Percentiles rank a stretch among this genome's conserved stretches.
Evolutionary conservation across 2,888 invertebrate species (phyloP).

Genomic region (Eilema depressum): DNA sequence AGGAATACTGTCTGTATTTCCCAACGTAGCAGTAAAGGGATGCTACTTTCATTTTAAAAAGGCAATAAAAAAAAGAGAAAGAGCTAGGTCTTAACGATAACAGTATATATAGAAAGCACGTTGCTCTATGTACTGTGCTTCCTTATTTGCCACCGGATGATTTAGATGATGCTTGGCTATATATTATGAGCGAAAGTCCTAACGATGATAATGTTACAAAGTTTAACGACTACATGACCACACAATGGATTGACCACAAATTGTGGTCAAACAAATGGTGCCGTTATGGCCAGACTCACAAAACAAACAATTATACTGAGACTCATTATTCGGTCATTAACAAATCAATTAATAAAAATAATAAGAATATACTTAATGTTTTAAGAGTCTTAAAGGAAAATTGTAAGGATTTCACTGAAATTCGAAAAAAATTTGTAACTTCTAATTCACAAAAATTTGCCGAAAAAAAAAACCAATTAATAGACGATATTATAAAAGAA

Average conservation of each 20-base stretch:
- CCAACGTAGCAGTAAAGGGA: not conserved
- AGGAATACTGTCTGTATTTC: not conserved
- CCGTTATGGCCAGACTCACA: too few species aligned
- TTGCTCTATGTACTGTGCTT: not conserved
- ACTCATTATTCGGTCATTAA: not conserved
- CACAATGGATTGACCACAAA: not conserved
- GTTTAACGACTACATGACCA: not conserved
- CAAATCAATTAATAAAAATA: not conserved
- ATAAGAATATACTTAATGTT: not conserved
- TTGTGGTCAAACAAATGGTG: not conserved
- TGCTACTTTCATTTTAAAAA: not conserved
- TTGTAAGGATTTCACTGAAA: not conserved
- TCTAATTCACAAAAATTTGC: too few species aligned
- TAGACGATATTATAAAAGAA: too few species aligned
- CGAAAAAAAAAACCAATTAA: too few species aligned
- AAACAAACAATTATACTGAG: not conserved
- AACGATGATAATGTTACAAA: not conserved
- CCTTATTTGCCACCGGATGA: not conserved
- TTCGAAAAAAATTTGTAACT: not conserved
- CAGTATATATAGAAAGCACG: not conserved
- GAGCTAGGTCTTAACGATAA: not conserved
- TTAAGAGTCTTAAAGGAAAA: not conserved
- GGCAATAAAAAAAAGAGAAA: not conserved
- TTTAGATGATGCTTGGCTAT: not conserved
- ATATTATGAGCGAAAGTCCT: not conserved